Base-by-base conservation (phyloP, 1,140 invertebrate genomes). In the Drosophila leontia region DNA sequence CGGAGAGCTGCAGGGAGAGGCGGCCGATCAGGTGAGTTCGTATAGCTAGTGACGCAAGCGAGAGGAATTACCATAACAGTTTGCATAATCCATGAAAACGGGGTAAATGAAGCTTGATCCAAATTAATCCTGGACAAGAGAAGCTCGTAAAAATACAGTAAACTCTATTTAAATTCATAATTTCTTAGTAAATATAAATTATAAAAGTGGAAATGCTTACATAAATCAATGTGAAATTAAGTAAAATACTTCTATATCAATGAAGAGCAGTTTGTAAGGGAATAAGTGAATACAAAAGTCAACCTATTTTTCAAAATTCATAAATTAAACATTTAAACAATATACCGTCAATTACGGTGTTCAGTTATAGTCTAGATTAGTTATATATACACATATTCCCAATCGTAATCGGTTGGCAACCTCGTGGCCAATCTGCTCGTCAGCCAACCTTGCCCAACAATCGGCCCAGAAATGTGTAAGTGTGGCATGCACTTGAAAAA, bases 1-100 rank as follows among this genome's bases (percentile, higher is more conserved):
- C 55, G 95, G 96, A 13, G 96, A 96, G 80, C 86, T 96, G 29
- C 95, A 96, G 82, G 95, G 95, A 59, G 95, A 95, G 62, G 92
- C 84, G 34, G 63, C 72, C 23, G 82, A 91, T 55, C 91, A 91
- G 81, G 92, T 93, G 76, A 91, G 88, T 75, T 51, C 7, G 11
- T 7, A 44, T 8, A 2, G 11, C 5, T 11, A 32, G 17, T 61
- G 17, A 17, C 41, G 42, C 41, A 26, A 9, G 23, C 23, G 7
- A 1, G 45, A 26, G 9, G n/a, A 11, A 51, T 37, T 7, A 11
- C 5, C 11, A 50, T 26, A 35, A 50, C 15, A 41, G 55, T 72
- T 71, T 72, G 37, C 55, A 72, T 72, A 72, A 72, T 70, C 7
- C n/a, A 39, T 32, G 9, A 7, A 3, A 37, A 3, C 11, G 26